Conservation (phyloP, 2,888 invertebrate genomes). For the Thera obeliscata region DNA sequence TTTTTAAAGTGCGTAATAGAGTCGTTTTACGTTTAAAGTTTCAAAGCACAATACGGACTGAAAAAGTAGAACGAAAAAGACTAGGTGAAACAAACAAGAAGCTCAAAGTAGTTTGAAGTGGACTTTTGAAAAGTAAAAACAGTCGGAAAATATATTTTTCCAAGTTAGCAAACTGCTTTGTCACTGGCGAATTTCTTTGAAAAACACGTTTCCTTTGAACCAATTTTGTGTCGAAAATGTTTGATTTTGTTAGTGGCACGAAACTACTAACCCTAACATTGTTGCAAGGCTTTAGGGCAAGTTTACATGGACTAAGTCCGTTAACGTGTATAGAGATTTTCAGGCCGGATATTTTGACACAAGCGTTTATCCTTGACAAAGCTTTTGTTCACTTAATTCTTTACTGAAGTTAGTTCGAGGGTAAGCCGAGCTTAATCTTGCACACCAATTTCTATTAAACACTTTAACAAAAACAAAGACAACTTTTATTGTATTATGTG, state of each 20-base stretch:
- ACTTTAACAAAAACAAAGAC: constrained; percentile 3
- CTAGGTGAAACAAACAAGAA: constrained; percentile 31
- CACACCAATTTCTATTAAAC: background rate
- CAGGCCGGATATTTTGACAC: constrained; percentile 65
- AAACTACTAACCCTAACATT: constrained; percentile 49
- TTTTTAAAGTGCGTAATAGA: background rate
- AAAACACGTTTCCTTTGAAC: constrained; percentile 28
- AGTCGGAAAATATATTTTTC: constrained; percentile 32
- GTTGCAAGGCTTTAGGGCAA: constrained; percentile 45
- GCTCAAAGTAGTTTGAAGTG: constrained; percentile 30
- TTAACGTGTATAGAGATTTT: constrained; percentile 68
- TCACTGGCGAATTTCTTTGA: constrained; percentile 29
- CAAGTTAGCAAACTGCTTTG: constrained; percentile 32
- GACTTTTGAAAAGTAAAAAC: constrained; percentile 34
- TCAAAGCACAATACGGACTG: constrained; percentile 23
- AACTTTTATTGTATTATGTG: background rate
- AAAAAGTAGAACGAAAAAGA: constrained; percentile 36
- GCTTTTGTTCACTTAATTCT: constrained; percentile 48
- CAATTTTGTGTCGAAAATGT: constrained; percentile 32
- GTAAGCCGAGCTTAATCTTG: background rate
- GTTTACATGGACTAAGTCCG: constrained; percentile 67
- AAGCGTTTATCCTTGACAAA: constrained; percentile 60
- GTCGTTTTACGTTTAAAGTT: constrained; percentile 5
- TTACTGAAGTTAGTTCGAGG: constrained; percentile 23
- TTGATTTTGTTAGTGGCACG: constrained; percentile 36